Evolutionary conservation across 1,140 invertebrate genomes (phyloP), one percentile per base, ranked within the genome.

Genomic region (Pogonognathellus flavescens): DNA sequence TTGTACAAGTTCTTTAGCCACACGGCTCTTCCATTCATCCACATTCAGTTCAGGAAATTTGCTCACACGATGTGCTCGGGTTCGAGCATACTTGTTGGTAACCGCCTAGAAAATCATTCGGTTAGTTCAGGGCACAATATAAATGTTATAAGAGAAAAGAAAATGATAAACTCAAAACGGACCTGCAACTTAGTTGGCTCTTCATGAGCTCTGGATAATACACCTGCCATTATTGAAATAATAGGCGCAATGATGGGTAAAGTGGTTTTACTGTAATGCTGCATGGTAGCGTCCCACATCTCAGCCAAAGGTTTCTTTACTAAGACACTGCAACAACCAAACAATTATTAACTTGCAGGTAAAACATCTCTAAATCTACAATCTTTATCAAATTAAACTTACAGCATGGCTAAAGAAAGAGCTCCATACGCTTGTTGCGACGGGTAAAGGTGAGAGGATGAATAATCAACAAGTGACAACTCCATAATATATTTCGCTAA

Each of bases 401-500:
- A 89, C 91, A 92, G 91, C 80, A 95, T 92, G 50, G 95, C 92
- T 49, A 96, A 91, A 90, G 94, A 96, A 66, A 95, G 91, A 52
- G 95, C 93, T 62, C 94, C 94, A 83, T 95, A 95, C 76, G 95
- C 95, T 60, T 95, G 91, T n/a, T 93, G 87, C 14, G 97, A 99
- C 6, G 98, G 97, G 82, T 92, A 91, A 89, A 95, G 93, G 89
- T 96, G 94, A 41, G 93, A 93, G 91, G 97, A 93, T 52, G 94
- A 92, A 90, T 98, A 97, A 62, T 98, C 94, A 14, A 97, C 90
- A 59, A 98, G 91, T 85, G 94, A 93, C 49, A 99, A 90, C 90
- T 99, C 98, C 88, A 97, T 93, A 80, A 99, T 94, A 90, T 98
- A 99, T 92, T 99, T 99, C 9, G 96, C 96, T 90, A 98, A 91